Evolutionary conservation across 1,140 invertebrate genomes (phyloP), one percentile per base, ranked within the genome.

Genomic region (Palaemon carinicauda): DNA sequence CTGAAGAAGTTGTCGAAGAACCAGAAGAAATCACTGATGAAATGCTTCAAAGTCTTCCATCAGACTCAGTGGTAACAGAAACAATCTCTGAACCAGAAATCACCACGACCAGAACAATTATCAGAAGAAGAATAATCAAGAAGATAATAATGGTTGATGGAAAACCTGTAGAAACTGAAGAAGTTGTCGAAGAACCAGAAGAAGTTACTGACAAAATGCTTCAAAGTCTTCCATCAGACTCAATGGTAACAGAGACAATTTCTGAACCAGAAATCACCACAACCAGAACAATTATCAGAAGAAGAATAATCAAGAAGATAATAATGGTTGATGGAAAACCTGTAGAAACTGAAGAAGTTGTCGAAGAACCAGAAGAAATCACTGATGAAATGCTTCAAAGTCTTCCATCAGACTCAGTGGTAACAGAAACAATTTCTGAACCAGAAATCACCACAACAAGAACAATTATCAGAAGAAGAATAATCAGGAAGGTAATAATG

Each of bases 61-160:
- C 74, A 19, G 74, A 77, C 74, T 41, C 10, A 19, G 74, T 79
- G n/a, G 53, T 79, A 1, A 69, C 60, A 27, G 3, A 69, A 15
- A 69, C 60, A 14, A 21, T 69, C 15, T 21, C 60, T 14, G 60
- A 69, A 69, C 60, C 60, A 27, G 60, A 69, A 14, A 21, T 33
- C 21, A 31, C 52, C 17, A 52, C 29, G 5, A 56, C 52, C 5
- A 78, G 53, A 53, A 52, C 54, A 21, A 80, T n/a, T n/a, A n/a
- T n/a, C n/a, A n/a, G n/a, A n/a, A n/a, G n/a, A n/a, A n/a, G n/a
- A n/a, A 24, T 80, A 14, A 80, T 80, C 24, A 80, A 53, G 78
- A 80, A 80, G 29, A 80, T 29, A 33, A 80, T 80, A n/a, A 54
- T 54, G 31, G 78, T 80, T 12, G 78, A 80, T 60, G 78, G 78